Evolutionary conservation across 1,140 invertebrate genomes (phyloP).

Genomic region (Agrilus planipennis): DNA sequence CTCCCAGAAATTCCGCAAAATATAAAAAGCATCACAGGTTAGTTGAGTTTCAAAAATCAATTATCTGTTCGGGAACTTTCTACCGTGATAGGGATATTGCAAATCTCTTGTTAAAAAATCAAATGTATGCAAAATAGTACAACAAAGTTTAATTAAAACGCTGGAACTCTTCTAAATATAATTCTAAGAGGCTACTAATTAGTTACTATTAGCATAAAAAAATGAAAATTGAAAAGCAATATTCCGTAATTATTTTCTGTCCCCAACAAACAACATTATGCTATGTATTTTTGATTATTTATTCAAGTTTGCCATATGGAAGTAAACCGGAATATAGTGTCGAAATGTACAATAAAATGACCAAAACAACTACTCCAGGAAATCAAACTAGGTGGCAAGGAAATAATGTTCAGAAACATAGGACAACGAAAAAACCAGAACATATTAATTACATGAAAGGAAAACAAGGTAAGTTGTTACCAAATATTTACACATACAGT

Average conservation of each 20-base stretch:
- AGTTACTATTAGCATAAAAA: too few species aligned
- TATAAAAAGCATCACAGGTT: slow-evolving; percentile 40
- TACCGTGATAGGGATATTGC: too few species aligned
- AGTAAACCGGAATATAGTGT: slow-evolving; percentile 42
- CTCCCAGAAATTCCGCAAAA: slow-evolving; percentile 35
- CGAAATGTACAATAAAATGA: slow-evolving; percentile 20
- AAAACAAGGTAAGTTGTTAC: slow-evolving; percentile 29
- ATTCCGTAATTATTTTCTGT: too few species aligned
- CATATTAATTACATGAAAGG: slow-evolving; percentile 25
- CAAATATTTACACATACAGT: background rate
- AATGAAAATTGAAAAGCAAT: too few species aligned
- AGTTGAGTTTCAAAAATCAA: background rate
- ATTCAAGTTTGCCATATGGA: slow-evolving; percentile 47
- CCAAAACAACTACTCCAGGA: slow-evolving; percentile 25
- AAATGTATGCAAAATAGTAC: too few species aligned
- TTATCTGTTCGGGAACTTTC: background rate
- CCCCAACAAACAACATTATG: too few species aligned
- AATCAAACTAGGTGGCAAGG: slow-evolving; percentile 19
- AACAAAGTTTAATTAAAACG: too few species aligned
- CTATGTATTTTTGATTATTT: too few species aligned
- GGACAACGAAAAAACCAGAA: slow-evolving; percentile 27
- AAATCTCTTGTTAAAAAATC: too few species aligned
- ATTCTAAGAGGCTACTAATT: too few species aligned
- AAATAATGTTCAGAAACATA: slow-evolving; percentile 21
- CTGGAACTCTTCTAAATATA: too few species aligned